Evolutionary conservation across 2,113 vertebrate genomes (phyloP).

Genomic region (Eurypyga helias): DNA sequence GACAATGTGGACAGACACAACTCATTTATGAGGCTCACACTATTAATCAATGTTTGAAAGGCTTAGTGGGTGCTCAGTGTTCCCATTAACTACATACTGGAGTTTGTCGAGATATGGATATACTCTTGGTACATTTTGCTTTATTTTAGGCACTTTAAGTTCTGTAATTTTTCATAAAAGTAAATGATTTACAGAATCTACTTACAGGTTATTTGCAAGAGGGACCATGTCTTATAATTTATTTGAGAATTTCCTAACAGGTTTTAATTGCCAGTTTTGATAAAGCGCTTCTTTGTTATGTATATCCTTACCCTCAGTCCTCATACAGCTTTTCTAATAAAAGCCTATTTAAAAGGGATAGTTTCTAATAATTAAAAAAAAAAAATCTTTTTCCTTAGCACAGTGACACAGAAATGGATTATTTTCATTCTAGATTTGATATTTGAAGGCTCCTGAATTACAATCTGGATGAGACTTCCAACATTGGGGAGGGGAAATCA

Average conservation of each 20-base stretch:
- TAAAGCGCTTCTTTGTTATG: neutral
- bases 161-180: neutral
- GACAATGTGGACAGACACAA: neutral
- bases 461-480: neutral
- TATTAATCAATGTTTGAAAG: neutral
- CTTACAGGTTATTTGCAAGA: neutral
- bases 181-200: neutral
- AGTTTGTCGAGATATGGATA: neutral
- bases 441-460: neutral
- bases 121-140: neutral
- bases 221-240: neutral
- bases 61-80: neutral
- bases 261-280: neutral
- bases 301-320: neutral
- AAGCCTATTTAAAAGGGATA: neutral
- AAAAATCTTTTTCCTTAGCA: neutral
- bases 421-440: neutral
- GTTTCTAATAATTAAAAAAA: conserved; percentile 31
- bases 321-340: neutral
- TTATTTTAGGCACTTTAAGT: neutral
- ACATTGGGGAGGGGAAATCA: neutral
- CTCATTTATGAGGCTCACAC: neutral
- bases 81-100: neutral
- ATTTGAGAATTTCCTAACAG: neutral
- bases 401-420: neutral